These are phyloP conservation scores for Chelonus formosanus DNA, from an alignment of 2,888 invertebrate species.

Conservation along the genomic window DNA sequence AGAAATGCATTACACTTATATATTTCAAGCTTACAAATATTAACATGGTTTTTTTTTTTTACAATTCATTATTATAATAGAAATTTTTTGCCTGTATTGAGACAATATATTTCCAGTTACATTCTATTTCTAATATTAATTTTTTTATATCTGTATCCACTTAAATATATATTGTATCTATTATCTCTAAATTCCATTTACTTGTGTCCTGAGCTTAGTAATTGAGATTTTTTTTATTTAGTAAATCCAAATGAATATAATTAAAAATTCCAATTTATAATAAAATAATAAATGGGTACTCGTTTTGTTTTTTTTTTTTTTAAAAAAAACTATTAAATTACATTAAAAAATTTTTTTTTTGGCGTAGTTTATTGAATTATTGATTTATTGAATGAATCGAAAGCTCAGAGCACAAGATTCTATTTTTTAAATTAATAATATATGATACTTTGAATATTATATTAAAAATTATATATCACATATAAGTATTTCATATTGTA, in stretches of 20 bases:
- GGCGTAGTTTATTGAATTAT: background rate
- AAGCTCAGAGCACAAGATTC: constrained; percentile 46
- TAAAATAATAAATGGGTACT: too few relatives aligned
- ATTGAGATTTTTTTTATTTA: constrained; percentile 2
- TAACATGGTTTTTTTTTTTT: constrained; percentile 53
- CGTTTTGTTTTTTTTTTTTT: too few relatives aligned
- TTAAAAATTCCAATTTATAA: too few relatives aligned
- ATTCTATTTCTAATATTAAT: constrained; percentile 24
- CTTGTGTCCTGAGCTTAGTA: constrained; percentile 46
- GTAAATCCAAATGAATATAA: background rate
- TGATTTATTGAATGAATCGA: background rate
- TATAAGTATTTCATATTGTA: constrained; percentile 53
- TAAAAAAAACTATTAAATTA: too few relatives aligned
- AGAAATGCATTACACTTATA: constrained; percentile 62
- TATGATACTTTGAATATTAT: constrained; percentile 51
- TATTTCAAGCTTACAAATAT: constrained; percentile 63
- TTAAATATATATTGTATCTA: constrained; percentile 29
- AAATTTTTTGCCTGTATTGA: too few relatives aligned
- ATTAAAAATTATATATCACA: constrained; percentile 59
- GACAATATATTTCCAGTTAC: background rate
- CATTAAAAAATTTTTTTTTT: background rate
- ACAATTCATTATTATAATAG: constrained; percentile 5
- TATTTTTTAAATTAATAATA: constrained; percentile 47
- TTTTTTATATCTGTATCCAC: constrained; percentile 29
- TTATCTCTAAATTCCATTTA: constrained; percentile 35